Conservation (phyloP, 2,888 invertebrate species). For the Acleris holmiana region DNA sequence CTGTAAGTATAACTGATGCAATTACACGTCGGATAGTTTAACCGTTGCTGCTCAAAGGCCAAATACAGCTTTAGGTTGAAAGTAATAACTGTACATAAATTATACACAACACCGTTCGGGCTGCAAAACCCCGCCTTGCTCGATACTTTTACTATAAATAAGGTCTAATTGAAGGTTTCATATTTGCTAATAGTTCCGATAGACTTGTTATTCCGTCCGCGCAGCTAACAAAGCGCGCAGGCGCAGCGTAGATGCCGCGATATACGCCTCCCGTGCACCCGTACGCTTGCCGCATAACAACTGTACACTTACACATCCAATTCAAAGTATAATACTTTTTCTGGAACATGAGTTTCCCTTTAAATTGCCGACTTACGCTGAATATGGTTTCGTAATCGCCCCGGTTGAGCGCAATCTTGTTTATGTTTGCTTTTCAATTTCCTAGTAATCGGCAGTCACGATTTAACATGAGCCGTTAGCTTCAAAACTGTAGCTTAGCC, state of each 20-base stretch:
- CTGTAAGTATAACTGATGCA: slow-evolving; percentile 40
- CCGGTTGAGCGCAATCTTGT: slow-evolving; percentile 50
- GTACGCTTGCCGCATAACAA: slow-evolving; percentile 72
- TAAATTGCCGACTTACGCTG: slow-evolving; percentile 58
- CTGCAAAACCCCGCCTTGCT: slow-evolving; percentile 33
- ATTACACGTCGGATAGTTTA: slow-evolving; percentile 41
- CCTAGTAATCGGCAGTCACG: slow-evolving; percentile 68
- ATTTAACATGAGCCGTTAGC: slow-evolving; percentile 58
- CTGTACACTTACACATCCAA: slow-evolving; percentile 53
- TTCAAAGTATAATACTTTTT: slow-evolving; percentile 63
- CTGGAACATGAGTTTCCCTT: slow-evolving; percentile 63
- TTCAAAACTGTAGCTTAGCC: slow-evolving; percentile 50
- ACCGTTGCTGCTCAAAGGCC: slow-evolving; percentile 48
- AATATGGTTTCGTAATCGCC: slow-evolving; percentile 48
- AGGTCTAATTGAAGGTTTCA: slow-evolving; percentile 66
- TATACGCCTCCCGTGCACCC: slow-evolving; percentile 56
- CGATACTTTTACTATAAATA: slow-evolving; percentile 53
- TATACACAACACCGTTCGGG: slow-evolving; percentile 43
- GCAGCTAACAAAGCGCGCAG: slow-evolving; percentile 75
- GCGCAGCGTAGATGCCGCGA: slow-evolving; percentile 61
- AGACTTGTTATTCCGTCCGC: slow-evolving; percentile 76
- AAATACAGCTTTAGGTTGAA: slow-evolving; percentile 50
- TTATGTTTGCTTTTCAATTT: slow-evolving; percentile 64
- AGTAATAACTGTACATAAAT: slow-evolving; percentile 52
- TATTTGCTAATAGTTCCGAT: slow-evolving; percentile 74